These are phyloP conservation scores for Aleiodes leptofemur DNA, from an alignment of 2,888 invertebrate species.

Conservation along the genomic window DNA sequence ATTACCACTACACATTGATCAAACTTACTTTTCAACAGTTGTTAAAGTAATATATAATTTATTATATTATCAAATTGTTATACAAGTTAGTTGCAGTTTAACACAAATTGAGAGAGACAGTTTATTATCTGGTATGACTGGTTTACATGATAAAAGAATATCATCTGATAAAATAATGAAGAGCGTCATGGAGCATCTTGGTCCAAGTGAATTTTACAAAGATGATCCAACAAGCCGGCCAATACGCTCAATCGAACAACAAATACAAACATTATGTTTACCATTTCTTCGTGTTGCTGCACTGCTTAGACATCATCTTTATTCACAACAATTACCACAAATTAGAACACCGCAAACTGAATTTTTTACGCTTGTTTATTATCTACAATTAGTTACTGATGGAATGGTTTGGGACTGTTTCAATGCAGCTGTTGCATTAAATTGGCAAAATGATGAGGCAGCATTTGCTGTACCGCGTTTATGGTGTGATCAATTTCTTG, in stretches of 20 bases:
- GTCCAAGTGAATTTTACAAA: conserved; percentile 64
- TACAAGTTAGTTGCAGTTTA: conserved; percentile 85
- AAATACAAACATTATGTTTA: conserved; percentile 87
- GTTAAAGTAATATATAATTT: conserved; percentile 93
- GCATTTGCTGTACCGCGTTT: conserved; percentile 78
- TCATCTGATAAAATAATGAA: conserved; percentile 65
- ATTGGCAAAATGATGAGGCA: conserved; percentile 77
- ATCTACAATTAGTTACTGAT: conserved; percentile 84
- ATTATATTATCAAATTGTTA: conserved; percentile 91
- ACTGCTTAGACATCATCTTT: conserved; percentile 88
- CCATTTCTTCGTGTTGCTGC: conserved; percentile 91
- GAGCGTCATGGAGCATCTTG: conserved; percentile 66
- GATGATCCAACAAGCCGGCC: conserved; percentile 45
- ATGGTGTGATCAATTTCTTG: conserved; percentile 84
- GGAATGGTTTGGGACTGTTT: conserved; percentile 82
- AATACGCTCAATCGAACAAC: conserved; percentile 49
- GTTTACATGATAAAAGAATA: conserved; percentile 39
- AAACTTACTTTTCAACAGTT: conserved; percentile 91
- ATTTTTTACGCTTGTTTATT: conserved; percentile 86
- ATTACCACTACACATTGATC: conserved; percentile 89
- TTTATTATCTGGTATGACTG: conserved; percentile 63
- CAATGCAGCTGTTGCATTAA: conserved; percentile 80
- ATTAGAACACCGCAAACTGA: conserved; percentile 82
- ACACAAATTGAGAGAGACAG: conserved; percentile 80
- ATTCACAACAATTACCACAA: conserved; percentile 85